Evolutionary conservation across 2,113 vertebrate genomes (phyloP).

Genomic region (Nesogale talazaci): DNA sequence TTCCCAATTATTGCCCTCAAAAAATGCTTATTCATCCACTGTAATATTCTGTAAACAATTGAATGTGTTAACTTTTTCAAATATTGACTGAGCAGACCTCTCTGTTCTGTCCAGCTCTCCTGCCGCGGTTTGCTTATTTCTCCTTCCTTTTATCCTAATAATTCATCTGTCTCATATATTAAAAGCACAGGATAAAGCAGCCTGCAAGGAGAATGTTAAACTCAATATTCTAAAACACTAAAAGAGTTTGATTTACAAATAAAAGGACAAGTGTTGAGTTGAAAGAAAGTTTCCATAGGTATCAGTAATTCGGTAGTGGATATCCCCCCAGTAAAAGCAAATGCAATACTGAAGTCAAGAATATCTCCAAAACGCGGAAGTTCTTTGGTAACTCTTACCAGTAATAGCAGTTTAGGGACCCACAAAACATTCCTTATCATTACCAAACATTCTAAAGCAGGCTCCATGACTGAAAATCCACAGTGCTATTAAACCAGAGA

Average conservation of each 20-base stretch:
- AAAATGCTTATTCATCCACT: not conserved
- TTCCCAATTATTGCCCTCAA: conserved; percentile 5
- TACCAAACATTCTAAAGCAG: conserved; percentile 36
- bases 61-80: not conserved
- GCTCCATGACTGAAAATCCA: not conserved
- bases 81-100: not conserved
- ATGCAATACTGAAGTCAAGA: not conserved
- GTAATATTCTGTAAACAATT: not conserved
- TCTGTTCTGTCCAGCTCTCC: not conserved
- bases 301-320: not conserved
- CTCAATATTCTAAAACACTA: conserved; percentile 49
- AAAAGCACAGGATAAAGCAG: conserved; percentile 30
- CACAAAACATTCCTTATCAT: not conserved
- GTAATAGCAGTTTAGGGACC: not conserved
- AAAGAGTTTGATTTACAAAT: conserved; percentile 33
- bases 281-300: not conserved
- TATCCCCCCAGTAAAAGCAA: conserved; percentile 26
- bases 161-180: not conserved
- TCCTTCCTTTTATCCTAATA: not conserved
- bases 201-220: not conserved
- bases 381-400: not conserved
- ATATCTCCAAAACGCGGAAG: conserved; percentile 24
- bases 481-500: not conserved
- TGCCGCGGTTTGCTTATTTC: not conserved
- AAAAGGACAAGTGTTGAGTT: conserved; percentile 7